A percentile compares a stretch with the other conserved stretches of the same genome.
Evolutionary conservation across 2,797 vertebrate genomes (phyloP).

Genomic region (Echiichthys vipera): DNA sequence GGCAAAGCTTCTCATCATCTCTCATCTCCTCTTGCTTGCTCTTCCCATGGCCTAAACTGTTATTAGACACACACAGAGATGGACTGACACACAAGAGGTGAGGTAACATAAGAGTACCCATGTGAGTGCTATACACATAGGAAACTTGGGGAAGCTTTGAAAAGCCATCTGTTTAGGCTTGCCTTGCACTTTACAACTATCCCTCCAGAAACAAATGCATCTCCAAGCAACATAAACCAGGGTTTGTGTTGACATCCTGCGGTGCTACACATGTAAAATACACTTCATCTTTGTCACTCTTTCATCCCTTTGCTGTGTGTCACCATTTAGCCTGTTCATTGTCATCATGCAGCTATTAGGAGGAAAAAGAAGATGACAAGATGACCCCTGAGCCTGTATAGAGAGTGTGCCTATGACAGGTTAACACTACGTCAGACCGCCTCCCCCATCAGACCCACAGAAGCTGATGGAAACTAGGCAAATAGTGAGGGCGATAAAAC

Average conservation of each 20-base stretch:
- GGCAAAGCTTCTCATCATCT: conserved; percentile 50
- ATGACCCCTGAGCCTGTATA: conserved; percentile 31
- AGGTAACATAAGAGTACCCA: conserved; percentile 33
- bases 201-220: conserved; percentile 52
- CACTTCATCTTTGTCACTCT: conserved; percentile 40
- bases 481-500: conserved; percentile 45
- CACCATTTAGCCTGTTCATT: conserved; percentile 62
- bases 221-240: conserved; percentile 63
- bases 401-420: conserved; percentile 50
- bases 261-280: conserved; percentile 32
- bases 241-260: conserved; percentile 51
- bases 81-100: conserved; percentile 25
- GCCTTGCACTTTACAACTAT: conserved; percentile 54
- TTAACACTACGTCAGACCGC: conserved; percentile 45
- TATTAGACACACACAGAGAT: conserved; percentile 19
- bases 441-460: conserved; percentile 27
- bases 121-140: conserved; percentile 30
- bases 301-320: conserved; percentile 26
- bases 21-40: conserved; percentile 44
- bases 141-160: conserved; percentile 45
- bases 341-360: conserved; percentile 49
- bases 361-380: conserved; percentile 7
- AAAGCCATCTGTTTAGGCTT: conserved; percentile 70
- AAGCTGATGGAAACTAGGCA: conserved; percentile 49
- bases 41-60: conserved; percentile 28